Evolutionary conservation across 2,888 invertebrate species (phyloP), one percentile per base, ranked within the genome.

Genomic region (Amphipyra tragopoginis): DNA sequence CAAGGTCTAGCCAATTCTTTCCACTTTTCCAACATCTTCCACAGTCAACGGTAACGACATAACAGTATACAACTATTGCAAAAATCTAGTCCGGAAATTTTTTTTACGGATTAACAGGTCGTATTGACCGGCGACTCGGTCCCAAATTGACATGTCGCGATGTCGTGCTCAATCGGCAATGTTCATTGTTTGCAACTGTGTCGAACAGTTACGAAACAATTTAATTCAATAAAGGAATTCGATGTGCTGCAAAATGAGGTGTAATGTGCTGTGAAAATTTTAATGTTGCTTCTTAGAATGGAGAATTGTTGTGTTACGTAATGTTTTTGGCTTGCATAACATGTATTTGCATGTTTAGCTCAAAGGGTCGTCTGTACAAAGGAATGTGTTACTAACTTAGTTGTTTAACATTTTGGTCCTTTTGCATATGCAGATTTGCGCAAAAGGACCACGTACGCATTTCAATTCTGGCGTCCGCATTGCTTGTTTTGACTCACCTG

Each of bases 151-250:
- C 74, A 75, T 67, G 59, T 75, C 67, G 67, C 21, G 21, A 21
- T 21, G 21, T 21, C 21, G 21, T 21, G 21, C 2, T 21, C 71
- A 83, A 79, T 78, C 72, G 53, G 65, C 75, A 79, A 82, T 76
- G 65, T 62, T 81, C 75, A 86, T 87, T 88, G 88, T 86, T 77
- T 66, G 53, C 68, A 84, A 80, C 73, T 71, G 72, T 83, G 81
- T 69, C 82, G 60, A 21, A 81, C 84, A 77, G 83, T 84, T 84
- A 83, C 79, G 68, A 78, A 79, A 79, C 79, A 77, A 77, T 80
- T 75, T 77, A 77, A 82, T 82, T 73, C 76, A 69, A 71, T 75
- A 71, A 60, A 65, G 61, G 52, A 64, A 72, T 74, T 65, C 58
- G 75, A 68, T 73, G 48, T 64, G 68, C 54, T 48, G 56, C 60